A percentile compares a stretch with the other conserved stretches of the same genome.
phyloP scores from a whole-genome alignment of 2,888 invertebrate genomes.

The Eupithecia insigniata region DNA sequence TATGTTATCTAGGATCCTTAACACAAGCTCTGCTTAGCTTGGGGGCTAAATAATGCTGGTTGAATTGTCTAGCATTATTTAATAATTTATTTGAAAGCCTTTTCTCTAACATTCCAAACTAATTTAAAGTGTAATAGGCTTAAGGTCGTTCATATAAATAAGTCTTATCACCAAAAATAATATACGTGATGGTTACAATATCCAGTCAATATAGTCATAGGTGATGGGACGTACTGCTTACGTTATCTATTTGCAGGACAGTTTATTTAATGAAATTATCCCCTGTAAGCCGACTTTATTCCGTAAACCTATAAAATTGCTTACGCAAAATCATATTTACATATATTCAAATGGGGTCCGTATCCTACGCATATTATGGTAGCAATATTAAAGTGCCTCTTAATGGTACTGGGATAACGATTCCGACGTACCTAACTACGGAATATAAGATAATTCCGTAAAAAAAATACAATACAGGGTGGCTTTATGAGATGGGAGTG shows the following conservation, averaged over 20 bases:
- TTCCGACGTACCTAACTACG: background rate
- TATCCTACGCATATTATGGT: conserved; percentile 36
- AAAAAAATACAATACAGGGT: too few species aligned
- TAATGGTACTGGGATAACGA: conserved; percentile 28
- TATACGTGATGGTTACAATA: too few species aligned
- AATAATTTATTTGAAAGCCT: too few species aligned
- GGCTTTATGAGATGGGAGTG: too few species aligned
- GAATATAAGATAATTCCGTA: background rate
- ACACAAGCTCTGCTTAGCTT: too few species aligned
- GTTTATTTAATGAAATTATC: conserved; percentile 26
- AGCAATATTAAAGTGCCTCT: conserved; percentile 45
- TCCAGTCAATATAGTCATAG: background rate
- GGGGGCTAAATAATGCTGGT: too few species aligned
- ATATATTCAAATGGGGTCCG: conserved; percentile 50
- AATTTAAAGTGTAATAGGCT: too few species aligned
- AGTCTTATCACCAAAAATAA: background rate
- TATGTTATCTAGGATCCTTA: too few species aligned
- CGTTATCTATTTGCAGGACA: conserved; percentile 4
- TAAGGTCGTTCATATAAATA: too few species aligned
- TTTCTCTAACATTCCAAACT: too few species aligned
- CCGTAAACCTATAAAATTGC: conserved; percentile 41
- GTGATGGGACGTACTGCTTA: background rate
- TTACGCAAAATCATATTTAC: conserved; percentile 47
- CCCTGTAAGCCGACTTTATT: conserved; percentile 30
- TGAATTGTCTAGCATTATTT: too few species aligned